phyloP scores from a whole-genome alignment of 2,888 invertebrate species.

The Heteromyza rotundicornis region DNA sequence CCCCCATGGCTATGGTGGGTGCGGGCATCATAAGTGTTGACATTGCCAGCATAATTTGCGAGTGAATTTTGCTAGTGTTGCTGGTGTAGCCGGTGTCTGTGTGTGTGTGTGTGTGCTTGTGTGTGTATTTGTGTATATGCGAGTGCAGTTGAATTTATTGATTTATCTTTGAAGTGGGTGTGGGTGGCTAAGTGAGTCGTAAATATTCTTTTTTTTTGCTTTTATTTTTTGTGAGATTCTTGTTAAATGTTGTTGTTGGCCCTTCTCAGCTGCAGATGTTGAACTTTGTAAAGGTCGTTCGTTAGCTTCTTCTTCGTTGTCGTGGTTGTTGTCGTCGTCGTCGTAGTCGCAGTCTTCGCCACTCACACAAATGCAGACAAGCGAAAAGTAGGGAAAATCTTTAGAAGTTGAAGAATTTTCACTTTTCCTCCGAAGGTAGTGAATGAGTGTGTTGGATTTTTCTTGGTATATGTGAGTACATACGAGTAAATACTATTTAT shows the following conservation, averaged over 20 bases:
- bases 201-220: not conserved
- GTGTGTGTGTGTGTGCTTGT: constrained; percentile 7
- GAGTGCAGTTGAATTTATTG: not conserved
- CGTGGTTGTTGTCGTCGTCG: too few species aligned
- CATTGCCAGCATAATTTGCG: constrained; percentile 63
- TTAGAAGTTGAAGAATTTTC: not conserved
- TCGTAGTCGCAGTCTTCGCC: not conserved
- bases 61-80: constrained; percentile 46
- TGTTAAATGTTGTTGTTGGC: too few species aligned
- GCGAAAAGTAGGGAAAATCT: not conserved
- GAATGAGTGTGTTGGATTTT: not conserved
- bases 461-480: constrained; percentile 10
- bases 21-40: constrained; percentile 64
- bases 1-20: constrained; percentile 62
- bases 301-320: too few species aligned
- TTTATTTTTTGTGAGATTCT: too few species aligned
- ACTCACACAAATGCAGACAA: constrained; percentile 2
- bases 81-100: constrained; percentile 23
- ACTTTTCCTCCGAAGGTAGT: too few species aligned
- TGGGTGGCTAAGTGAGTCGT: too few species aligned
- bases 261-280: not conserved
- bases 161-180: not conserved
- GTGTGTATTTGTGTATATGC: not conserved
- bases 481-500: too few species aligned
- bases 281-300: constrained; percentile 11